Conservation (phyloP, 2,888 invertebrate species). For the Heliconius erato region DNA sequence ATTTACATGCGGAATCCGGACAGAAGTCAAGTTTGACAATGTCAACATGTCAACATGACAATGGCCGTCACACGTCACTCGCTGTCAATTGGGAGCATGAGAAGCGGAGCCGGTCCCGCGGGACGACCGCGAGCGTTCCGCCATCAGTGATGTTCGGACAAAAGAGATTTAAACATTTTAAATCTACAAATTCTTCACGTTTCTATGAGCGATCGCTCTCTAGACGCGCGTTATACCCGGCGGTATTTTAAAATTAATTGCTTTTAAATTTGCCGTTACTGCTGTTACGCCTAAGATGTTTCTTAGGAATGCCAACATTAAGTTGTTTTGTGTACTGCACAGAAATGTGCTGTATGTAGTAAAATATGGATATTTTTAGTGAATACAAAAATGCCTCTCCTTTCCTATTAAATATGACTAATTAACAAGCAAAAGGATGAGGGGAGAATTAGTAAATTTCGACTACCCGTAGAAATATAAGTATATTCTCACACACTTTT, state of each 20-base stretch:
- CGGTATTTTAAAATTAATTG: slow-evolving; percentile 54
- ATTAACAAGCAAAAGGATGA: not conserved
- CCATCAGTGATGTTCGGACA: slow-evolving; percentile 62
- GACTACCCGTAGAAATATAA: not conserved
- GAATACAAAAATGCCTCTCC: not conserved
- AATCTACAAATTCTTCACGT: slow-evolving; percentile 69
- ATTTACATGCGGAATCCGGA: slow-evolving; percentile 83
- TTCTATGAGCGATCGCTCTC: slow-evolving; percentile 76
- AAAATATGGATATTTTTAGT: not conserved
- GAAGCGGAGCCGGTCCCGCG: slow-evolving; percentile 71
- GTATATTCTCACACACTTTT: not conserved
- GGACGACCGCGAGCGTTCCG: slow-evolving; percentile 60
- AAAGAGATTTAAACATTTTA: slow-evolving; percentile 59
- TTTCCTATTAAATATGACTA: not conserved
- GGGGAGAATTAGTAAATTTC: not conserved
- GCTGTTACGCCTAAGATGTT: slow-evolving; percentile 27
- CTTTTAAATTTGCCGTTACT: slow-evolving; percentile 50
- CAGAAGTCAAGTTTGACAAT: slow-evolving; percentile 84
- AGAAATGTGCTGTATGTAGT: not conserved
- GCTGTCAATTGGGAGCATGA: slow-evolving; percentile 82
- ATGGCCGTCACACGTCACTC: slow-evolving; percentile 81
- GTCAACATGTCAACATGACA: slow-evolving; percentile 84
- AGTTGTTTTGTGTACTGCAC: not conserved
- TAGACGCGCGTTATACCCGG: slow-evolving; percentile 57
- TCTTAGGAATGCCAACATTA: slow-evolving; percentile 36